Evolutionary conservation across 2,113 vertebrate genomes (phyloP), one percentile per base, ranked within the genome.

Genomic region (Stigmatopora nigra): DNA sequence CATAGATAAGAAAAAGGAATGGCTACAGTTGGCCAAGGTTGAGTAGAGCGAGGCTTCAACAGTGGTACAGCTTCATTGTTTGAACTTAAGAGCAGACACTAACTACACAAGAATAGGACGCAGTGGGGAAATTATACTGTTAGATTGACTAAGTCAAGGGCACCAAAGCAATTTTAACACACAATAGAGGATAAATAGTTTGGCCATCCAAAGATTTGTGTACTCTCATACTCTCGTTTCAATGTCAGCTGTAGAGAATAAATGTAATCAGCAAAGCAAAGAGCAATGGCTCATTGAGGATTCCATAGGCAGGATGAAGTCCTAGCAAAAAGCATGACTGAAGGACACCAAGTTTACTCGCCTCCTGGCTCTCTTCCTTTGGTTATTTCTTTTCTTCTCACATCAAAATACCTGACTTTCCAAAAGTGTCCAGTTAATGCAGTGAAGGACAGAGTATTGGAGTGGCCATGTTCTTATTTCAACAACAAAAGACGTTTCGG

Each of bases 1-100:
- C 68, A 80, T 70, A 83, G 88, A 90, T 90, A 89, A 90, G 84
- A 71, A 72, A 64, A 78, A 56, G 68, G 61, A 79, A 79, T 68
- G 64, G 72, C 75, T 80, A 79, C 79, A 78, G 79, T 68, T 84
- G 80, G 78, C 76, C 63, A 49, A 63, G 63, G 70, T 80, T 85
- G 86, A 85, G 84, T 73, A 68, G 82, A 87, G 70, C 51, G 68
- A 79, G 47, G n/a, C 9, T 22, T 78, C 75, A 84, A 85, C 74
- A 65, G 72, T 70, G 69, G 77, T 73, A 82, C 72, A 16, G 84
- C 83, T 78, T 78, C 72, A 87, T 86, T 89, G 87, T 89, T 73
- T 74, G 73, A 58, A 81, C 82, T 56, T 67, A 81, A 75, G 51
- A 78, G 67, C 63, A 62, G 13, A 77, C 71, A 72, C 61, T 71